These are phyloP conservation scores for Panthera tigris DNA, from an alignment of 2,113 vertebrate genomes.

Conservation along the genomic window DNA sequence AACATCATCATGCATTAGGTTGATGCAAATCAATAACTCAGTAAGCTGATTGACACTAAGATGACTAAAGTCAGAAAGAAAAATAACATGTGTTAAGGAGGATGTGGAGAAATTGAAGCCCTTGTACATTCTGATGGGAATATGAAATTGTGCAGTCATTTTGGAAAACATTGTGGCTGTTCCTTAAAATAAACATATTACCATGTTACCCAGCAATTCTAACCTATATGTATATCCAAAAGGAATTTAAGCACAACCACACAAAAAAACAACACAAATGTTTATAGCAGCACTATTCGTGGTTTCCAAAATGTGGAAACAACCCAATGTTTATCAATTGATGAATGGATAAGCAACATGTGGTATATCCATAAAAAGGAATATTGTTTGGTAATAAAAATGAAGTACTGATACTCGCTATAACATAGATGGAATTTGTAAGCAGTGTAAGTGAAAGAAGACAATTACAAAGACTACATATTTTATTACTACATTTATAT, in stretches of 20 bases:
- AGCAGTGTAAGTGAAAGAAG: background rate
- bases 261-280: background rate
- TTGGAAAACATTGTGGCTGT: background rate
- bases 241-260: background rate
- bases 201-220: background rate
- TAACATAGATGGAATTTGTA: background rate
- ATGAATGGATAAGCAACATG: background rate
- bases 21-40: background rate
- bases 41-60: background rate
- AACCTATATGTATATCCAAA: background rate
- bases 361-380: background rate
- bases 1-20: background rate
- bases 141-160: background rate
- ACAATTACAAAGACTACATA: background rate
- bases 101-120: background rate
- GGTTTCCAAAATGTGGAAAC: background rate
- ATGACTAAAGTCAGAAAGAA: background rate
- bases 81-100: background rate
- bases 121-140: background rate
- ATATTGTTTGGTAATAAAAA: background rate
- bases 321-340: background rate
- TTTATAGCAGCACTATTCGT: background rate
- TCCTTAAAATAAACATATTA: background rate
- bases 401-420: background rate
- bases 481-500: background rate